phyloP scores from a whole-genome alignment of 2,113 vertebrate genomes.

The Neotragus moschatus region DNA sequence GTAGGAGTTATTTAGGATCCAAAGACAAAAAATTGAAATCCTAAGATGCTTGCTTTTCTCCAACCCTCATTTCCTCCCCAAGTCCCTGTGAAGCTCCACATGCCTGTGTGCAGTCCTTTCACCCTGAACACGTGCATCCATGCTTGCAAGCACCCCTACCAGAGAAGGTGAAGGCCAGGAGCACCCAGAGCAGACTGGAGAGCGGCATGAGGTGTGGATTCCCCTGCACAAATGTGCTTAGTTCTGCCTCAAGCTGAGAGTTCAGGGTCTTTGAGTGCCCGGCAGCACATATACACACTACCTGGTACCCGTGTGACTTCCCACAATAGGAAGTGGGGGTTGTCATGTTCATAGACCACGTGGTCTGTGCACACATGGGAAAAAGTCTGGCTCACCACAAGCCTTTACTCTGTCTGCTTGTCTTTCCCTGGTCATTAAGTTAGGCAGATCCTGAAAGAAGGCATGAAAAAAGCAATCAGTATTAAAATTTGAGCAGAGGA shows the following conservation, averaged over 20 bases:
- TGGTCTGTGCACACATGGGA: neutral
- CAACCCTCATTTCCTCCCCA: too few species aligned
- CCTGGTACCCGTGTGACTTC: neutral
- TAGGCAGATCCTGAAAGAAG: neutral
- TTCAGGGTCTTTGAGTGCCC: neutral
- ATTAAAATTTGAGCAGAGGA: neutral
- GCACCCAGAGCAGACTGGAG: too few species aligned
- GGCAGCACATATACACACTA: accelerated
- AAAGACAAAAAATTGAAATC: neutral
- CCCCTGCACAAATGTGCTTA: accelerated
- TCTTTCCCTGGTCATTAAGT: neutral
- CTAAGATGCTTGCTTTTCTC: too few species aligned
- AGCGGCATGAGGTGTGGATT: too few species aligned
- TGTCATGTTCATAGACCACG: neutral
- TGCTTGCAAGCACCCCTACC: accelerated
- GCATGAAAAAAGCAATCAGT: neutral
- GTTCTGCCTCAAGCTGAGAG: neutral
- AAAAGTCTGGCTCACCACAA: neutral
- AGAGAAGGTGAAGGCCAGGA: too few species aligned
- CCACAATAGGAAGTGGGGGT: neutral
- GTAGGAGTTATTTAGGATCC: neutral
- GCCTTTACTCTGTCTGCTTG: neutral
- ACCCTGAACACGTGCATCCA: too few species aligned
- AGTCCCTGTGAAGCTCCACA: too few species aligned
- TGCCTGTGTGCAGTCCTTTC: too few species aligned